Evolutionary conservation across 2,797 vertebrate genomes (phyloP), one percentile per base, ranked within the genome.

Genomic region (Rhinichthys osculus): DNA sequence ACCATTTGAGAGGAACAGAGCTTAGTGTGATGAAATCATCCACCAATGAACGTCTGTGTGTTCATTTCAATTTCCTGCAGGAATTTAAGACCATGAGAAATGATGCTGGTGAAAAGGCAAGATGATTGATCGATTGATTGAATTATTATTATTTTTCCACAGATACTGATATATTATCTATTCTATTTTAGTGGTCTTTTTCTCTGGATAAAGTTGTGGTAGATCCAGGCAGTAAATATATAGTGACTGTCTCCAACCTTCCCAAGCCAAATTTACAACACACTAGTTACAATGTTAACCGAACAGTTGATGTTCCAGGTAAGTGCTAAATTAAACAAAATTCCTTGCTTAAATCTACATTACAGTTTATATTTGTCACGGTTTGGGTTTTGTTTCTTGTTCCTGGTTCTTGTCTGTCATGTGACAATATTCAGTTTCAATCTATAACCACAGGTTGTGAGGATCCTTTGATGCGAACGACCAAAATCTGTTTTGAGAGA

Each of bases 161-260:
- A 35, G 35, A 81, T 38, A 30, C 19, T 19, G 10, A 85, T 1
- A 10, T 81, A 23, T 54, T 7, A 33, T 69, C 23, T 38, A 42
- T 67, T 59, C 57, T 69, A 30, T 90, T 87, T 69, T 81, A 96
- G 95, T 96, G 95, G 95, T 90, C 91, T 0, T 94, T 96, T 89
- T 93, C 89, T 11, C 84, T 93, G 35, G 74, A 93, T 80, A 90
- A 89, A 88, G 83, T 96, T 74, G 91, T 93, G 35, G 73, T 95
- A 69, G 88, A 94, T 0, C 95, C 95, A 0, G 94, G 87, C 10
- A 71, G 90, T 38, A 76, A 0, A 0, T 96, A 96, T 84, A 11
- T 0, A 1, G 91, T 96, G 73, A 93, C 93, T 1, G 91, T 95
- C 70, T 91, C 91, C 73, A 96, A 94, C 91, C 93, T 96, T 69